A percentile compares a stretch with the other conserved stretches of the same genome.
Evolutionary conservation across 2,888 invertebrate species (phyloP).

Genomic region (Eupithecia subumbrata): DNA sequence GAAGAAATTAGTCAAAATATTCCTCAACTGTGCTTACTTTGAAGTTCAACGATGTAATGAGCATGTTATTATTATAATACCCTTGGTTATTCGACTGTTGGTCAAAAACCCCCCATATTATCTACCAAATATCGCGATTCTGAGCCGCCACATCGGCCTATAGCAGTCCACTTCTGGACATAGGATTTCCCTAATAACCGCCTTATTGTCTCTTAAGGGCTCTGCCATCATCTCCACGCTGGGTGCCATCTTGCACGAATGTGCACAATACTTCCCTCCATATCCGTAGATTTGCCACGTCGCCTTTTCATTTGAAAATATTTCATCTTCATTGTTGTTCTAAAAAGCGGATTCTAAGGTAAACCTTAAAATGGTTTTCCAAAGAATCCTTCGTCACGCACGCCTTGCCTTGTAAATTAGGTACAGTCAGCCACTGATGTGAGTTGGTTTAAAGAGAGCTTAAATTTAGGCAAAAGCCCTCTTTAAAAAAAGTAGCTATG

Average conservation of each 20-base stretch:
- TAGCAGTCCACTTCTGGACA: neutral
- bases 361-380: conserved; percentile 5
- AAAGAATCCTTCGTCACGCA: conserved; percentile 28
- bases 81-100: neutral
- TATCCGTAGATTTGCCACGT: neutral
- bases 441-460: neutral
- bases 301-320: neutral
- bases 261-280: neutral
- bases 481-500: neutral
- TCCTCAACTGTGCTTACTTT: neutral
- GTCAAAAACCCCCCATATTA: neutral
- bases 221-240: neutral
- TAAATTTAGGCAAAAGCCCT: neutral
- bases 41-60: neutral
- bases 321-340: neutral
- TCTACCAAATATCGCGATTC: neutral
- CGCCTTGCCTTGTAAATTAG: conserved; percentile 15
- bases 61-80: neutral
- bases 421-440: conserved; percentile 18
- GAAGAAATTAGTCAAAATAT: neutral
- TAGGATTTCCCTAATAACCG: neutral
- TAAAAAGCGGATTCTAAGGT: neutral
- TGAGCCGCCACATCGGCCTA: neutral
- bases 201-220: neutral
- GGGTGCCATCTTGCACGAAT: no score